Conservation (phyloP, 2,797 vertebrate species). For the Liasis olivaceus region DNA sequence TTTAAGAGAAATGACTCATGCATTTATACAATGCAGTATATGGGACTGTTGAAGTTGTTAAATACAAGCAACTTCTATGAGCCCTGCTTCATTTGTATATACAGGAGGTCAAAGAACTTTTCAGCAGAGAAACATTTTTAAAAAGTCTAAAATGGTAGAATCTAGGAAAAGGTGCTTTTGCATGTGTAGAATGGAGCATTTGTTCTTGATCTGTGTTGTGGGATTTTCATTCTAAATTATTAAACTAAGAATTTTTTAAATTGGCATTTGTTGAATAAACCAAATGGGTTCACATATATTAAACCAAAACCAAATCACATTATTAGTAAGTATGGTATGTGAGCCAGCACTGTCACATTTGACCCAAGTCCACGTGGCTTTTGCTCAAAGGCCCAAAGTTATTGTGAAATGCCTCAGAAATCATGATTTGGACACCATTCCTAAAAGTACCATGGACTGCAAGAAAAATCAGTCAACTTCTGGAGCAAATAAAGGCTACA, state of each 20-base stretch:
- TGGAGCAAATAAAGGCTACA: neutral
- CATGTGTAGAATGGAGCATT: neutral
- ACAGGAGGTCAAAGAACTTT: neutral
- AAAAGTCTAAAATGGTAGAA: neutral
- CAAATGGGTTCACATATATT: neutral
- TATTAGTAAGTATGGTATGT: neutral
- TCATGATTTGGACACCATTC: neutral
- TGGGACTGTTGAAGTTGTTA: no score
- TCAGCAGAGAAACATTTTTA: neutral
- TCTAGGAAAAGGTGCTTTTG: neutral
- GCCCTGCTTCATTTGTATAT: neutral
- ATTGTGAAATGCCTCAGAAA: neutral
- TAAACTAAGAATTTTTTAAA: neutral
- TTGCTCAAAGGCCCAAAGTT: neutral
- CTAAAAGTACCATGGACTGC: neutral
- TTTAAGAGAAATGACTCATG: no score
- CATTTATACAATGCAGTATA: no score
- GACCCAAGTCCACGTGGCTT: neutral
- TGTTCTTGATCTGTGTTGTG: neutral
- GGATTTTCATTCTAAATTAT: neutral
- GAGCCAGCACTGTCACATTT: neutral
- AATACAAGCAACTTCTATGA: no score
- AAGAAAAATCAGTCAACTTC: neutral
- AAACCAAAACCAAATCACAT: neutral
- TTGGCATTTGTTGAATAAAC: neutral